phyloP scores from a whole-genome alignment of 2,888 invertebrate species.

The Euproctis similis region DNA sequence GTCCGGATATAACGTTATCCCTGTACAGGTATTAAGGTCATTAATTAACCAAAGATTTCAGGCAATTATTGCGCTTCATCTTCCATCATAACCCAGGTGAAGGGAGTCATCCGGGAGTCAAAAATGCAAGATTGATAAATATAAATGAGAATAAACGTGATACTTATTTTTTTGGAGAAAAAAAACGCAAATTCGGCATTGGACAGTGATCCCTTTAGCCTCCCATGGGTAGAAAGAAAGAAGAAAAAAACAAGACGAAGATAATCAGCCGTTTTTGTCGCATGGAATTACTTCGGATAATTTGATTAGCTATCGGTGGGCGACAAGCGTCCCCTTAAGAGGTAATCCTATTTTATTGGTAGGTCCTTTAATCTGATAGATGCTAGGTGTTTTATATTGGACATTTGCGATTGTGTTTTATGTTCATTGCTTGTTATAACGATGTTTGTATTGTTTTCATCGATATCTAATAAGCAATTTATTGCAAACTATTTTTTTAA shows the following conservation, averaged over 20 bases:
- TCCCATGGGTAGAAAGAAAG: slow-evolving; percentile 42
- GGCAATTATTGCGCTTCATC: no score
- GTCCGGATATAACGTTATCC: no score
- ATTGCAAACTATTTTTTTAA: no score
- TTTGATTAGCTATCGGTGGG: slow-evolving; percentile 67
- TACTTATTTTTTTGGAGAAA: slow-evolving; percentile 12
- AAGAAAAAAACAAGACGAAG: slow-evolving; percentile 41
- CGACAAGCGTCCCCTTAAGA: slow-evolving; percentile 55
- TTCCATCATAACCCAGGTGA: no score
- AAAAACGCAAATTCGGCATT: slow-evolving; percentile 35
- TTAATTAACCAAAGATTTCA: no score
- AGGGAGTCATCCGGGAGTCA: no score
- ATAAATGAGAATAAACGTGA: slow-evolving; percentile 22
- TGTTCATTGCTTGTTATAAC: slow-evolving; percentile 18
- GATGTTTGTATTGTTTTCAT: slow-evolving; percentile 1
- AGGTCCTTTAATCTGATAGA: slow-evolving; percentile 48
- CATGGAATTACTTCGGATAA: slow-evolving; percentile 61
- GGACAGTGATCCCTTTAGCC: slow-evolving; percentile 48
- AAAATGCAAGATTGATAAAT: no score
- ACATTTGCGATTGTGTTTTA: slow-evolving; percentile 25
- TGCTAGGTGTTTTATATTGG: slow-evolving; percentile 34
- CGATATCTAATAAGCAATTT: slow-evolving; percentile 1
- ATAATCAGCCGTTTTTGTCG: slow-evolving; percentile 69
- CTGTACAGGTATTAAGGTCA: no score
- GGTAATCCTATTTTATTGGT: slow-evolving; percentile 60